phyloP scores from a whole-genome alignment of 2,113 vertebrate genomes.

The Cromileptes altivelis region DNA sequence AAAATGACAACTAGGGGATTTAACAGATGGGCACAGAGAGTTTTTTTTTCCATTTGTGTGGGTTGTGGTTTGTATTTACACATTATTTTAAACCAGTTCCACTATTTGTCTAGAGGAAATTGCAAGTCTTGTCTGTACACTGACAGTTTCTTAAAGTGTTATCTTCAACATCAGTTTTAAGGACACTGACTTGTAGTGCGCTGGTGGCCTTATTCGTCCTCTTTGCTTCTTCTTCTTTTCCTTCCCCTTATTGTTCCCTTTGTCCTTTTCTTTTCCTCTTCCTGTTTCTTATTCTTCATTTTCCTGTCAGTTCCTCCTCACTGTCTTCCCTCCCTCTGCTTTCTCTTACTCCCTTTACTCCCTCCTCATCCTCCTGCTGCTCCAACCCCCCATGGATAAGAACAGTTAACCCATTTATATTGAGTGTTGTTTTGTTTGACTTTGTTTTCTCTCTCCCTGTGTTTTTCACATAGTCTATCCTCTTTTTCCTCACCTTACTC shows the following conservation, averaged over 20 bases:
- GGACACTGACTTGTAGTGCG: slow-evolving; percentile 4
- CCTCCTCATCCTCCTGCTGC: slow-evolving; percentile 6
- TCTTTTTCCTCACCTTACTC: neutral
- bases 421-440: neutral
- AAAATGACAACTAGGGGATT: neutral
- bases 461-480: too few relatives aligned
- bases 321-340: neutral
- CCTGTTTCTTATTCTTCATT: slow-evolving; percentile 34
- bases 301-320: neutral
- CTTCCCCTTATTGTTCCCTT: slow-evolving; percentile 49
- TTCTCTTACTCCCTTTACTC: neutral
- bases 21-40: too few relatives aligned
- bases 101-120: neutral
- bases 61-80: neutral
- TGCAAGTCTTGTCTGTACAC: neutral
- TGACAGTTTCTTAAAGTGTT: neutral
- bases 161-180: neutral
- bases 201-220: neutral
- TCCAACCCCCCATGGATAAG: neutral
- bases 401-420: neutral
- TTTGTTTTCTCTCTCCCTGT: neutral
- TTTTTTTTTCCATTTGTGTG: neutral
- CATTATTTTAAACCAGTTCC: too few relatives aligned
- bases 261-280: slow-evolving; percentile 43
- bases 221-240: slow-evolving; percentile 1